Base-by-base conservation (phyloP, 1,140 invertebrate genomes). In the Drosophila kurseongensis region DNA sequence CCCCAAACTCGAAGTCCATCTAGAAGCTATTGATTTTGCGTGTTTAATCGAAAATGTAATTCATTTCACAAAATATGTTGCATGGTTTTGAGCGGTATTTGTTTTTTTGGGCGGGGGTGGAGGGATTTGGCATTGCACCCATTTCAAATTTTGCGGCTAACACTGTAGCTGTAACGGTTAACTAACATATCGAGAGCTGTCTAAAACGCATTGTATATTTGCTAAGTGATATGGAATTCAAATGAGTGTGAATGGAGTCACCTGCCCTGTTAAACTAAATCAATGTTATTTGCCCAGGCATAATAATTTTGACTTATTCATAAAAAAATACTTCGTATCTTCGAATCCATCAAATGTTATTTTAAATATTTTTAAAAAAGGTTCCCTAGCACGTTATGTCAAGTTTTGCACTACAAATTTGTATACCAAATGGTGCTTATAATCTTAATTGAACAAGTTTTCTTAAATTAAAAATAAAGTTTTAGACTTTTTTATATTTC, bases 41-140 rank as follows among this genome's bases (percentile, higher is more conserved):
- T 71, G 68, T 14, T 71, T 71, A 57, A 71, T 73, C 47, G 55
- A 60, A 73, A 73, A 51, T 72, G 35, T 71, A 69, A 58, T 61
- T 60, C 47, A 61, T 73, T 73, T 73, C 35, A 51, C 38, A 68
- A 69, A 69, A 52, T 72, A 60, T 68, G 50, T 56, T 56, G 50
- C 27, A 23, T 18, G 35, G 35, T 40, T 38, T 40, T 16, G 14
- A n/a, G 27, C 29, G 63, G 41, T 8, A 23, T 41, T 40, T 48
- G 5, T 10, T 32, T 32, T 32, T 32, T 1, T 32, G 29, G 29
- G 29, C 2, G 5, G 1, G 36, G 23, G 2, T 10, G n/a, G 48
- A 0, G 2, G 2, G 9, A 14, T 29, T 13, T 5, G n/a, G 23
- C 38, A 61, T 6, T 29, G 62, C 7, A 48, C 63, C 35, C 44